These are phyloP conservation scores for Leptothorax acervorum DNA, from an alignment of 2,888 invertebrate species.

Conservation along the genomic window DNA sequence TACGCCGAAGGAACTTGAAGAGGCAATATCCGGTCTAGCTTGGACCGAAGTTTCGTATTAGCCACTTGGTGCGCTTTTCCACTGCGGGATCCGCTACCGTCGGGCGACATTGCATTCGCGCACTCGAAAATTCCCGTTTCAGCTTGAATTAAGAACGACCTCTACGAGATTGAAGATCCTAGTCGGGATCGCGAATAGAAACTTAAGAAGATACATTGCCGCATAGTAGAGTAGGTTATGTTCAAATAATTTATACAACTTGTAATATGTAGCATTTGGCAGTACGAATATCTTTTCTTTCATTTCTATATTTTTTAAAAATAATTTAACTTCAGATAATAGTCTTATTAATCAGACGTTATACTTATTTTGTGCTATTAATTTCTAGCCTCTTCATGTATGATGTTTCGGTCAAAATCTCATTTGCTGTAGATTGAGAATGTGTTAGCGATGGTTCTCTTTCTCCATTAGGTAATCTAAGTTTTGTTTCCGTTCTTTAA, in stretches of 20 bases:
- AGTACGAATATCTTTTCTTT: background rate
- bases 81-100: constrained; percentile 21
- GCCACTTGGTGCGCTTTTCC: constrained; percentile 34
- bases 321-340: background rate
- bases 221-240: background rate
- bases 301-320: background rate
- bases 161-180: background rate
- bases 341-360: no score
- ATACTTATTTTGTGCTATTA: no score
- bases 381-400: no score
- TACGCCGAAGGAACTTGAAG: constrained; percentile 33
- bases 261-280: background rate
- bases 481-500: no score
- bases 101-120: constrained; percentile 10
- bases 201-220: background rate
- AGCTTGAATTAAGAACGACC: constrained; percentile 36
- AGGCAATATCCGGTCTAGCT: constrained; percentile 29
- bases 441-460: no score
- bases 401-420: no score
- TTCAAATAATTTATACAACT: constrained; percentile 16
- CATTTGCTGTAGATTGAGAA: no score
- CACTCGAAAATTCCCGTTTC: constrained; percentile 37
- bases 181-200: background rate
- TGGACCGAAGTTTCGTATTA: constrained; percentile 35
- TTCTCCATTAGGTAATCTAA: no score